Conservation (phyloP, 2,888 invertebrate genomes). For the Glaucopsyche alexis region DNA sequence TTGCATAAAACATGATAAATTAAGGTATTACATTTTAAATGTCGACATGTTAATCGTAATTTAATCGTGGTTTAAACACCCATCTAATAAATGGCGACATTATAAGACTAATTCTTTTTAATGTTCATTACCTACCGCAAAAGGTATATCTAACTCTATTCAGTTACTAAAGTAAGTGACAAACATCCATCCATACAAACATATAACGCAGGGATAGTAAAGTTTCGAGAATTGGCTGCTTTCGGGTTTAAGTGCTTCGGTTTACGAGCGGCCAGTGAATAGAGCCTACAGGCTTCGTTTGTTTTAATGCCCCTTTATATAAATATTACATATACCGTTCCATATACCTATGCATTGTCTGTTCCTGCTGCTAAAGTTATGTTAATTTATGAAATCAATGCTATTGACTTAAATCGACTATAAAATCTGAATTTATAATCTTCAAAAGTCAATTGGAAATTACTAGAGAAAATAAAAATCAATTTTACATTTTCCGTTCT, state of each 20-base stretch:
- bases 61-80: too few relatives aligned
- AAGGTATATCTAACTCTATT: background rate
- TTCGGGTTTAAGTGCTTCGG: constrained; percentile 1
- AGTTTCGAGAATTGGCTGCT: constrained; percentile 24
- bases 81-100: background rate
- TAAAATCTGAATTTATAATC: background rate
- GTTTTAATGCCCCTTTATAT: constrained; percentile 9
- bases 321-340: background rate
- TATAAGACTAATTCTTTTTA: background rate
- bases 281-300: background rate
- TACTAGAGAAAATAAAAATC: background rate
- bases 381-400: background rate
- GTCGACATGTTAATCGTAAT: too few relatives aligned
- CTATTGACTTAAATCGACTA: background rate
- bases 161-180: background rate
- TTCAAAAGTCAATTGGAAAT: background rate
- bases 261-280: constrained; percentile 14
- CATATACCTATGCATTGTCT: background rate
- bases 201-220: constrained; percentile 5
- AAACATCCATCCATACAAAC: constrained; percentile 2
- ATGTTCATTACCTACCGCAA: background rate
- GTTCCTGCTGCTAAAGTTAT: background rate
- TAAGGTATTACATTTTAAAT: too few relatives aligned
- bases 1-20: too few relatives aligned
- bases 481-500: background rate